Conservation (phyloP, 2,888 invertebrate species). For the Melipona beecheii region DNA sequence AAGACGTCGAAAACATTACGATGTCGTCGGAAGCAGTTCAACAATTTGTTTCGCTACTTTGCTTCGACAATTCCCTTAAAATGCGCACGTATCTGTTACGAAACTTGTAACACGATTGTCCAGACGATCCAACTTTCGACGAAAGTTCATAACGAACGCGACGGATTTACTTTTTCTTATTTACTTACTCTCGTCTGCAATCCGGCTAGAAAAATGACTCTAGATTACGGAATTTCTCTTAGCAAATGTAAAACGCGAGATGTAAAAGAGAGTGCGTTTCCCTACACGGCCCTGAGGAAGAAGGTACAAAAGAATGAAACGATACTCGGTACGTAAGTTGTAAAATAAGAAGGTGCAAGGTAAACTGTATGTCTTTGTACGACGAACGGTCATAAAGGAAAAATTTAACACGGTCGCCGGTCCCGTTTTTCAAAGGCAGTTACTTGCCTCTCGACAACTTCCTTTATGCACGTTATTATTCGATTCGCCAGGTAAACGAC, state of each 20-base stretch:
- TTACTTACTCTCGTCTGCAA: not conserved
- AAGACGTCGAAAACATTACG: not conserved
- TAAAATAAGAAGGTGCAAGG: constrained; percentile 61
- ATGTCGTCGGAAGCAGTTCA: not conserved
- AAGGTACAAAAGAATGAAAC: constrained; percentile 51
- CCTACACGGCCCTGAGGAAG: constrained; percentile 48
- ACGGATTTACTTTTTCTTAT: not conserved
- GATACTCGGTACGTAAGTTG: constrained; percentile 46
- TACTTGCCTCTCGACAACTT: constrained; percentile 1
- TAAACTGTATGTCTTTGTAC: constrained; percentile 36
- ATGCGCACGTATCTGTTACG: not conserved
- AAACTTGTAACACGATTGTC: not conserved
- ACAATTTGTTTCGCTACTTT: not conserved
- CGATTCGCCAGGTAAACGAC: constrained; percentile 49
- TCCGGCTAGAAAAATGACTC: not conserved
- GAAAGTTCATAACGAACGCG: not conserved
- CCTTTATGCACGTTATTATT: constrained; percentile 38
- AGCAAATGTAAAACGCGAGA: not conserved
- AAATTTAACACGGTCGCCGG: not conserved
- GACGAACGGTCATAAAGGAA: constrained; percentile 31
- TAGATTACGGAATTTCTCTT: not conserved
- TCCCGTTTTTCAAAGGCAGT: not conserved
- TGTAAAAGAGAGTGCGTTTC: not conserved
- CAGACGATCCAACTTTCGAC: not conserved
- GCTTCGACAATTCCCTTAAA: not conserved